Evolutionary conservation across 2,888 invertebrate genomes (phyloP), one percentile per base, ranked within the genome.

Genomic region (Tupiocoris notatus): DNA sequence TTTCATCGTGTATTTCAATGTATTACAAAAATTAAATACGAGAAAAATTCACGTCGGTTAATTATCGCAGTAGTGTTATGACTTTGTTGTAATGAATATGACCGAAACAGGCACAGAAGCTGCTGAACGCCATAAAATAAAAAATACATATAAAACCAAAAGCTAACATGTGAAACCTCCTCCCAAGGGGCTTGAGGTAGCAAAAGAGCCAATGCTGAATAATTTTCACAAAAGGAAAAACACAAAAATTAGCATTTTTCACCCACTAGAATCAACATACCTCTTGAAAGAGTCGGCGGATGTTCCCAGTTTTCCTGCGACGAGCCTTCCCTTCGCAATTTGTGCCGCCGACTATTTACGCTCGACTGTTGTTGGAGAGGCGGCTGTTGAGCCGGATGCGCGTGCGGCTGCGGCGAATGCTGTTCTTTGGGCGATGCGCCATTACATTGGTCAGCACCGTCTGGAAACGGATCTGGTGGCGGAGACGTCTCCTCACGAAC

Each of bases 401-500:
- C 62, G 1, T 63, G 63, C 12, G 74, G 74, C 24, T 57, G 64
- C 17, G 57, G 65, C 23, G 58, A 56, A 12, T 56, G 58, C 16
- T 75, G 65, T 23, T 76, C 76, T 25, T 59, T 66, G 75, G 81
- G 75, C 71, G 78, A 79, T 62, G 59, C 82, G 83, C 24, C 85
- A 83, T 25, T 83, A 83, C 77, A 83, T 80, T 64, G 64, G 21
- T 73, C 73, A 17, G 16, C 25, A n/a, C 54, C 63, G 21, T 73
- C 63, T 18, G 73, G 24, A 83, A 82, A 73, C 12, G 83, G 83
- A 77, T 83, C 84, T 54, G 84, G 84, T 23, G 85, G 85, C 16
- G 86, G 85, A 6, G 85, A 85, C 80, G 92, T 89, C 79, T 93
- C 91, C 84, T 95, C 95, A 83, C 94, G 89, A 87, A 95, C 91